Percentiles rank a stretch among this genome's conserved stretches.
Evolutionary conservation across 2,797 vertebrate species (phyloP).

Genomic region (Heteromormyrus szaboi): DNA sequence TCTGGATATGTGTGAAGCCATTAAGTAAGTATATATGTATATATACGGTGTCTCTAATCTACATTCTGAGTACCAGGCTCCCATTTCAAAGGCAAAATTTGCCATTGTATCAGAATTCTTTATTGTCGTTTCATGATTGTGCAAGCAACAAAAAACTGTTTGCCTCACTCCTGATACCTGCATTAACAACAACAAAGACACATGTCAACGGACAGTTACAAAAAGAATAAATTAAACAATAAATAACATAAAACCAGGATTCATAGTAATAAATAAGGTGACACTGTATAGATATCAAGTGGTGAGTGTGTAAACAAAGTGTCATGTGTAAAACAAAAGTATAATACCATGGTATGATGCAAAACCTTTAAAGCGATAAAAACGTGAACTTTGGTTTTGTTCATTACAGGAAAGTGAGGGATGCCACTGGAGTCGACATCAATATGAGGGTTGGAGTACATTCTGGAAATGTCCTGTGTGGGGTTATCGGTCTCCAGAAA

Average conservation of each 20-base stretch:
- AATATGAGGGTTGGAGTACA: constrained; percentile 92
- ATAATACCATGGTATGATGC: background rate
- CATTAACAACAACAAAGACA: background rate
- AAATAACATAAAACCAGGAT: background rate
- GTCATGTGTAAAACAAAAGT: background rate
- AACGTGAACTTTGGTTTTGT: background rate
- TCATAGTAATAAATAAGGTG: background rate
- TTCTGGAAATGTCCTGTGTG: constrained; percentile 87
- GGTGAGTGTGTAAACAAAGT: background rate
- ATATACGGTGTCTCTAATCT: background rate
- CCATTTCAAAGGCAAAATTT: background rate
- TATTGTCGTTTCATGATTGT: background rate
- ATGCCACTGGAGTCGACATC: constrained; percentile 87
- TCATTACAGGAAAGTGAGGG: constrained; percentile 77
- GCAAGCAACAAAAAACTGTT: background rate
- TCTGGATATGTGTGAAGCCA: constrained; percentile 91
- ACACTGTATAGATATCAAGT: background rate
- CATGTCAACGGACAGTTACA: background rate
- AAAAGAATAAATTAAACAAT: background rate
- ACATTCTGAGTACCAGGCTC: background rate
- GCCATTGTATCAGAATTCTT: background rate
- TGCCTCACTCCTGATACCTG: background rate
- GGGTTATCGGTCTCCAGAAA: constrained; percentile 88
- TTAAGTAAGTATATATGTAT: constrained; percentile 71
- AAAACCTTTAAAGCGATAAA: background rate